Evolutionary conservation across 2,888 invertebrate genomes (phyloP), one percentile per base, ranked within the genome.

Genomic region (Bruchidius siliquastri): DNA sequence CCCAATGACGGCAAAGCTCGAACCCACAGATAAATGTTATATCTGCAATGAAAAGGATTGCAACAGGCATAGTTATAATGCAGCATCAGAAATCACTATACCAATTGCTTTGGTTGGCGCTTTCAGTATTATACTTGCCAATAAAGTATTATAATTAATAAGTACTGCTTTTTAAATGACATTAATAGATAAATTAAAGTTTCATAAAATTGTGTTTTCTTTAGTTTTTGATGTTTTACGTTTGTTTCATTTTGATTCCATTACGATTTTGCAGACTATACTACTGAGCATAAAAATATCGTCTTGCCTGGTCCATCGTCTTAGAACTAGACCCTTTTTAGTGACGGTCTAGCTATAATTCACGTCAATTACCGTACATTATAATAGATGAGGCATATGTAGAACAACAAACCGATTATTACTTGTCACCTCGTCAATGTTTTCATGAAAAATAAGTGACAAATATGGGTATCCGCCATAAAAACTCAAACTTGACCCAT

Each of bases 1-100:
- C 32, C 72, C 77, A 0, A 21, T 66, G 2, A 67, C 32, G 18
- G 67, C 66, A 30, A 74, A 76, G 67, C 30, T 77, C 4, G 68
- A 73, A 30, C 72, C 70, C 13, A 72, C 30, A 20, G 67, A 74
- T 6, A 71, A 76, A 0, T 49, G 49, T 49, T 49, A 49, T 18
- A 13, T 49, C 13, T 49, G 49, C 49, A 49, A 49, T 3, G 49
- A 18, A 1, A 49, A 49, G 3, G 49, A 49, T 13, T 49, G 49
- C 49, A 49, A 49, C 49, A 4, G 26, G 26, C 26, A 26, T 26
- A 26, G 2, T 4, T 8, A 26, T 26, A 8, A 13, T 49, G 49
- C 6, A 18, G 49, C 49, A 13, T 49, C 49, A 1, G 18, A 13
- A 49, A 4, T 49, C 13, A 13, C 3, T 49, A 13, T 49, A 49